Evolutionary conservation across 2,797 vertebrate genomes (phyloP).

Genomic region (Spinibarbus caldwelli): DNA sequence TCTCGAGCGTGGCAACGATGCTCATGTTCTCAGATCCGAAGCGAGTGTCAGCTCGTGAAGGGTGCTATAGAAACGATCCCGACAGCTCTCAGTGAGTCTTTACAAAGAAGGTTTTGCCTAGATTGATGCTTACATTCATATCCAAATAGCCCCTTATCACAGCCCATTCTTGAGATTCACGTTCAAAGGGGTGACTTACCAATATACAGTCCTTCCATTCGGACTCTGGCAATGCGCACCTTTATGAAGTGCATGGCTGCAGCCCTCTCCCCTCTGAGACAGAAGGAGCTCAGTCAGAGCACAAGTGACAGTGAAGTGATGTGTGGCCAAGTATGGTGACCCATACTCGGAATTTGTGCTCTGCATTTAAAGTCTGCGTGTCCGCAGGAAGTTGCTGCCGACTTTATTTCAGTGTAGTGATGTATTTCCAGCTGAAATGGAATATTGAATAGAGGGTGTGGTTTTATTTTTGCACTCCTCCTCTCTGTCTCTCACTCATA

Average conservation of each 20-base stretch:
- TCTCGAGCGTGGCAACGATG: background rate
- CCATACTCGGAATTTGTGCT: too few relatives aligned
- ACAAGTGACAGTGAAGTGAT: too few relatives aligned
- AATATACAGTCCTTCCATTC: background rate
- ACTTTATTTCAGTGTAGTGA: too few relatives aligned
- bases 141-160: background rate
- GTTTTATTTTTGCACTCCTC: too few relatives aligned
- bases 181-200: background rate
- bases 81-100: background rate
- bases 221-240: background rate
- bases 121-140: background rate
- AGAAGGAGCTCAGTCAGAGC: background rate
- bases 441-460: too few relatives aligned
- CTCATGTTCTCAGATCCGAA: background rate
- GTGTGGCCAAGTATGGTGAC: too few relatives aligned
- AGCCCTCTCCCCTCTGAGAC: background rate
- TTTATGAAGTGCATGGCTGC: background rate
- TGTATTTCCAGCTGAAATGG: too few relatives aligned
- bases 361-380: too few relatives aligned
- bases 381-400: too few relatives aligned
- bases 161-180: background rate
- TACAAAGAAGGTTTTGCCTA: background rate
- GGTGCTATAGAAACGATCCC: background rate
- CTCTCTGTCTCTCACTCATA: too few relatives aligned
- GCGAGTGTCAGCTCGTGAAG: background rate